Evolutionary conservation across 2,797 vertebrate genomes (phyloP).

Genomic region (Oryzias sinensis): DNA sequence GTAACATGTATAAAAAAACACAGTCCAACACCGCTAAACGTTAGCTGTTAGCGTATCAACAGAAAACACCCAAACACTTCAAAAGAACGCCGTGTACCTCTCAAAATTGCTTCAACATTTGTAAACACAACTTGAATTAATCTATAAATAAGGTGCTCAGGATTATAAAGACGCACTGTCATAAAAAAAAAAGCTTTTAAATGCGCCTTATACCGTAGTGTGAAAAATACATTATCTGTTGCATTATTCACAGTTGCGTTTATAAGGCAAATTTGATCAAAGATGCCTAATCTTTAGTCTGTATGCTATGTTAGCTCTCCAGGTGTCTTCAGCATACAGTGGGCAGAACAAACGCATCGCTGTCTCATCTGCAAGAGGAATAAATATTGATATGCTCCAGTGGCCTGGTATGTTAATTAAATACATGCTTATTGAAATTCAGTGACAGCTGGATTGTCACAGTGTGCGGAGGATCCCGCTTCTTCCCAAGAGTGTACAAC

Average conservation of each 20-base stretch:
- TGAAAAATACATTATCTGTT: background rate
- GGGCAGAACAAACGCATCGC: constrained; percentile 49
- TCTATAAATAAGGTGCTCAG: background rate
- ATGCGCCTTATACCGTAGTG: too few species aligned
- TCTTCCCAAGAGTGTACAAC: constrained; percentile 73
- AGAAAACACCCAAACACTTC: too few species aligned
- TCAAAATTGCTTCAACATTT: constrained; percentile 43
- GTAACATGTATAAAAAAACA: too few species aligned
- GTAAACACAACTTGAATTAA: constrained; percentile 19
- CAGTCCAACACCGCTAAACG: too few species aligned
- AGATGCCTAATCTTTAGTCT: constrained; percentile 40
- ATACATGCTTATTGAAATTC: constrained; percentile 80
- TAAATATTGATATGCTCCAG: constrained; percentile 74
- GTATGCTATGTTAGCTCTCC: constrained; percentile 39
- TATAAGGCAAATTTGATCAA: constrained; percentile 49
- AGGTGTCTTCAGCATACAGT: constrained; percentile 49
- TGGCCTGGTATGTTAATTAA: constrained; percentile 79
- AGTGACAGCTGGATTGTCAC: constrained; percentile 78
- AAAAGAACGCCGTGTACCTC: constrained; percentile 1
- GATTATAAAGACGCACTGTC: constrained; percentile 15
- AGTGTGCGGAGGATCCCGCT: constrained; percentile 57
- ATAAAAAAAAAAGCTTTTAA: constrained; percentile 3
- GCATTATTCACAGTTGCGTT: constrained; percentile 25
- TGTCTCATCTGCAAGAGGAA: constrained; percentile 62
- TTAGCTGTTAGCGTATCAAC: too few species aligned